Base-by-base conservation (phyloP, 2,888 invertebrate genomes). In the Melanophora roralis region DNA sequence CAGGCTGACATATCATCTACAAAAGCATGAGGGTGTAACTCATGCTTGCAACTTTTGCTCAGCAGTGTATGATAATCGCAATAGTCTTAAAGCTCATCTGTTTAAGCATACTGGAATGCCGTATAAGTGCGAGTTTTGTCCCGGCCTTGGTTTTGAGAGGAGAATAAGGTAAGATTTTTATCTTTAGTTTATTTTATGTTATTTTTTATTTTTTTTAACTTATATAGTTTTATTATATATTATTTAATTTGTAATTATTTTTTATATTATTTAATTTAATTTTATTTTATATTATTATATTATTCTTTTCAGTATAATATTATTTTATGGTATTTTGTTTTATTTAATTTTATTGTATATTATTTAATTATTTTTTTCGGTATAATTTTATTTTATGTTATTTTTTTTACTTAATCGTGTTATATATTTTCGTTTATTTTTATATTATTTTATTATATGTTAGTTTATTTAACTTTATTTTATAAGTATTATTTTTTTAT, bases 71-170 rank as follows among this genome's bases (percentile, higher is more conserved):
- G 83, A 83, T 45, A 84, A 83, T 64, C 83, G 82, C 11, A 81
- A 80, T 19, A 84, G 82, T 45, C 59, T 85, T 23, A 82, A 84
- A 19, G 75, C 83, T 51, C 85, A 85, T 73, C 73, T 84, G 55
- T 85, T 84, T 43, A 83, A 83, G 47, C 85, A 85, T 53, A 85
- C 82, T n/a, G 85, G 85, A 0, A 84, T 84, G 84, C 85, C 85
- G 4, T 85, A 84, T 72, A 82, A 82, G 32, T 84, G 83, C 53
- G 82, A 82, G 67, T 47, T 81, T 36, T 84, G 84, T 55, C 80
- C 84, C 1, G 79, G 78, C 38, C 38, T 82, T 6, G 82, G 81
- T 12, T 83, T 83, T 67, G 76, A 82, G 1, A 78, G 83, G 1
- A 76, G 83, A 45, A 23, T 82, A 34, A 82, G 83, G 83, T 83